Evolutionary conservation across 2,888 invertebrate genomes (phyloP), one percentile per base, ranked within the genome.

Genomic region (Tethea ocularis): DNA sequence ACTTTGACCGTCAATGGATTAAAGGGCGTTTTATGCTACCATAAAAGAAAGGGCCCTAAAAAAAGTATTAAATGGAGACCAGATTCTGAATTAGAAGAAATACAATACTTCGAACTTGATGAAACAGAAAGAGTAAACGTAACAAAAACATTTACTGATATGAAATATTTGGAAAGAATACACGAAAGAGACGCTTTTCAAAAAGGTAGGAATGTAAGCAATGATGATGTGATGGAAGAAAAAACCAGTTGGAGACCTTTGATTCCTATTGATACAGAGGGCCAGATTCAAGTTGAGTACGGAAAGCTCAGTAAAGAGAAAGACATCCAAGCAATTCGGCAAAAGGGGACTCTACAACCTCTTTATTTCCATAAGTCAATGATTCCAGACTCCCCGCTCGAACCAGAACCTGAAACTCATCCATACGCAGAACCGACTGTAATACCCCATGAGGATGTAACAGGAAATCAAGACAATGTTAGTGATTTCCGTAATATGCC

Each of bases 81-180:
- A 4, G 98, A 98, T 61, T 88, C 94, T 7, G 95, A 96, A 68
- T 91, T 99, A 36, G 97, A 97, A 74, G 96, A 97, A 77, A 94
- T 98, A 60, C 96, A 96, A 75, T 98, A 95, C 88, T 99, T 99
- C 86, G 99, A 99, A 86, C 90, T 99, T 70, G 99, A 99, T 87
- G 99, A 98, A 89, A 98, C 97, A 17, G 99, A 99, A 89, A 95
- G 99, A 79, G 97, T 98, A 1, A 99, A 99, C 89, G 99, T 99
- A 1, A 98, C 96, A 3, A 97, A 96, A 87, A 97, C 95, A 36
- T 99, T 99, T 87, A 96, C 96, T 38, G 98, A 98, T 77, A 96
- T 98, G 96, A 97, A 97, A 82, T 95, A 97, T 83, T 95, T 97
- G 93, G 99, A 99, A 83, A 96, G 97, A 77, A 95, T 95, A 62